Evolutionary conservation across 37 sponge, comb jelly and placozoan species (phyloP), one percentile per base, ranked within the genome.

Genomic region (Oopsacas minuta): DNA sequence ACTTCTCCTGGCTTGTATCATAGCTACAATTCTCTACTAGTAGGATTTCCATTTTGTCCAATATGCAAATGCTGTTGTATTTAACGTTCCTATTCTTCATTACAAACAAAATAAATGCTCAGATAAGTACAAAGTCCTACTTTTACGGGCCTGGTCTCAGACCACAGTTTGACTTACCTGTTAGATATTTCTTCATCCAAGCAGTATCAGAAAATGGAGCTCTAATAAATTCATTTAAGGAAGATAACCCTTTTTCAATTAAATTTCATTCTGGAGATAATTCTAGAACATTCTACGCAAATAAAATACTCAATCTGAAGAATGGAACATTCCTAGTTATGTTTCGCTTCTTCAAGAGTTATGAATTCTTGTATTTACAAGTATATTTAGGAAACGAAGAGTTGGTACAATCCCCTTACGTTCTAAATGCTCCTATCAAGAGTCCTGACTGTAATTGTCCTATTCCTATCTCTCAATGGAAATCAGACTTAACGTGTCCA

Each of bases 291-390:
- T 3, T 34, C 5, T 3, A 20, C 75, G 30, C 30, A 34, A 12
- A 61, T 61, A 61, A 61, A 61, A 61, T 61, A 25, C 75, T 61
- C 7, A 61, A 61, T n/a, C 28, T 61, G 75, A 61, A 61, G 22
- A 61, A 61, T 12, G 75, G 75, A 5, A 61, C 75, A 20, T 61
- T 61, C 28, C 22, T 61, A 34, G 75, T 61, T 5, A 61, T 61
- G 30, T 61, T 61, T 12, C 75, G 75, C 7, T 61, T 61, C 1
- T 61, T 61, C 30, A 61, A 3, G 5, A 61, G 75, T 61, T 61
- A 61, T 34, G 30, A 61, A 32, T 61, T 32, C 22, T n/a, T 61
- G 75, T 61, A 61, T n/a, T 61, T 61, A 61, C 75, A 61, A n/a
- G 75, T 61, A 34, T 61, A 32, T 61, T 25, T 61, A 12, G 30